Base-by-base conservation (phyloP, 2,888 invertebrate species). In the Dione vanillae region DNA sequence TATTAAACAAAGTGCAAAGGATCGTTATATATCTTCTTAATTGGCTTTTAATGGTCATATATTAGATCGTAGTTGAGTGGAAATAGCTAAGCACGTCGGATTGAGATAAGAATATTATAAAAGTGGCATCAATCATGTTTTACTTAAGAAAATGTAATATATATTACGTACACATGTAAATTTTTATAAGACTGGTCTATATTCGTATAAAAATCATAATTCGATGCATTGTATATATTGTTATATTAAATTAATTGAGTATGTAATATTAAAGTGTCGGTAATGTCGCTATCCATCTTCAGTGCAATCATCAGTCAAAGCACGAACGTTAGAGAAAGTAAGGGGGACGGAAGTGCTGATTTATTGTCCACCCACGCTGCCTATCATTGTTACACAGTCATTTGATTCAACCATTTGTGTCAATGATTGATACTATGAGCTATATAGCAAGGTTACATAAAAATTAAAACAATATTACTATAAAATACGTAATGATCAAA, bases 271-370 rank as follows among this genome's bases (percentile, higher is more conserved):
- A 37, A 40, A 16, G 47, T 49, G 49, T 40, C 47, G 12, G 45
- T 64, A 64, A 64, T 14, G 51, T 16, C 51, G 19, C 64, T 51
- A 85, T 85, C 79, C 78, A 81, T 86, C 85, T 85, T 81, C 72
- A 56, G 69, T 76, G 79, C 83, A 83, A 82, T 82, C 82, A 79
- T 79, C 78, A 78, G 75, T 75, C 78, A 79, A 79, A 80, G 78
- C 80, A 61, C 77, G 74, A 77, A 79, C 79, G 82, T 85, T 83
- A 82, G 76, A 78, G 79, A 76, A 78, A 81, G 78, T 79, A 80
- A 80, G 79, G 78, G 78, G 79, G 78, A 70, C 66, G 68, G 56
- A 65, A 56, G 56, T 66, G 40, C 49, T 59, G 70, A 77, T 77
- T 76, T 77, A 77, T 75, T 73, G n/a, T 69, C 27, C 47, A 66